A percentile compares a stretch with the other conserved stretches of the same genome.
phyloP scores from a whole-genome alignment of 2,888 invertebrate genomes.

The Acleris emargana region DNA sequence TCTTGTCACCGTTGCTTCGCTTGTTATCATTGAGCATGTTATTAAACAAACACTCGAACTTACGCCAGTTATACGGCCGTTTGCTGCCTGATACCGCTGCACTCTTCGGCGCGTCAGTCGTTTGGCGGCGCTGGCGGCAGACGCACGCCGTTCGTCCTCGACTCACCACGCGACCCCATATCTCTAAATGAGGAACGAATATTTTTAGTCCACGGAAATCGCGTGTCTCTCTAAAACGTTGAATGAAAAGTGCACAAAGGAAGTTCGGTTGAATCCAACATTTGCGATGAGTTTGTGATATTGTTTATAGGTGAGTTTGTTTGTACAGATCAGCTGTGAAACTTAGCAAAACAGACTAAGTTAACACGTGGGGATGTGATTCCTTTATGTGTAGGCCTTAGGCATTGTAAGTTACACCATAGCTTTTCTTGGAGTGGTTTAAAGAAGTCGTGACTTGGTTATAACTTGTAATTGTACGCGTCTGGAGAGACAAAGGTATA shows the following conservation, averaged over 20 bases:
- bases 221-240: conserved; percentile 54
- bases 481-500: conserved; percentile 15
- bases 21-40: conserved; percentile 28
- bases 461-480: conserved; percentile 19
- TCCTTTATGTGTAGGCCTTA: too few species aligned
- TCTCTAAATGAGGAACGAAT: conserved; percentile 57
- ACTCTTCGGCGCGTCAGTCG: conserved; percentile 55
- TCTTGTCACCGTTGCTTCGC: conserved; percentile 13
- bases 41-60: conserved; percentile 30
- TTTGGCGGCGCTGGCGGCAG: conserved; percentile 60
- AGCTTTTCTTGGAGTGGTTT: background rate
- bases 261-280: conserved; percentile 56
- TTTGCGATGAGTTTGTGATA: conserved; percentile 62
- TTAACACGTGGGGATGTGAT: background rate
- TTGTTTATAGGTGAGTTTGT: conserved; percentile 66
- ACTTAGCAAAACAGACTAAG: conserved; percentile 20
- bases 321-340: conserved; percentile 69
- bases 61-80: background rate
- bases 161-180: conserved; percentile 58
- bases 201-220: conserved; percentile 72
- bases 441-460: conserved; percentile 9
- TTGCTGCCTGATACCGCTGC: conserved; percentile 26
- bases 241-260: conserved; percentile 50
- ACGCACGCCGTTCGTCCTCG: conserved; percentile 66
- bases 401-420: too few species aligned